Percentiles rank a stretch among this genome's conserved stretches.
These are phyloP conservation scores for Lagocephalus sceleratus DNA, from an alignment of 2,797 vertebrate species.

Conservation along the genomic window DNA sequence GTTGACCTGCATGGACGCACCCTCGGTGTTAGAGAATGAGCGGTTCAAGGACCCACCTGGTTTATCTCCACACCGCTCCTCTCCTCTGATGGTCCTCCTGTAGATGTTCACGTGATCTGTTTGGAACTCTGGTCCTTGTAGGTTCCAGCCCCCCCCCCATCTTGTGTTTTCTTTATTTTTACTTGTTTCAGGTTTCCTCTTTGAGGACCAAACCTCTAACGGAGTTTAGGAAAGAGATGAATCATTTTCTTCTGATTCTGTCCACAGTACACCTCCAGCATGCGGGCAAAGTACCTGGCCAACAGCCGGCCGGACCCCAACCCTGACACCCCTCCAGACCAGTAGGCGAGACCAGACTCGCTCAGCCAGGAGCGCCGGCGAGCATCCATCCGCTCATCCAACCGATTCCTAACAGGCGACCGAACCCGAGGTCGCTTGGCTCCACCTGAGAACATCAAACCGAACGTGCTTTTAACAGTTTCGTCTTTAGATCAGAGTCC, in stretches of 20 bases:
- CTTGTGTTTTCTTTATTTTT: no score
- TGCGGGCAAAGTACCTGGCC: slow-evolving; percentile 99
- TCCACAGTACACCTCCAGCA: slow-evolving; percentile 97
- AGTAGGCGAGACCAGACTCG: slow-evolving; percentile 64
- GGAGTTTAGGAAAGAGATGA: no score
- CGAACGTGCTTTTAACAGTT: slow-evolving; percentile 30
- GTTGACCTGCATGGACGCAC: slow-evolving; percentile 50
- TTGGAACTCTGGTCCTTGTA: slow-evolving; percentile 27
- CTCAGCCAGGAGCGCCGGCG: slow-evolving; percentile 26
- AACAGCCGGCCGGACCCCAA: slow-evolving; percentile 85
- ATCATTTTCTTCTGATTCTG: slow-evolving; percentile 29
- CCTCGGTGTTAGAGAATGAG: slow-evolving; percentile 38
- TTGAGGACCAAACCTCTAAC: no score
- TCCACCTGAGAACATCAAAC: slow-evolving; percentile 29
- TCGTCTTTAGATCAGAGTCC: background rate
- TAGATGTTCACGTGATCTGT: slow-evolving; percentile 19
- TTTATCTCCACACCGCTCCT: background rate
- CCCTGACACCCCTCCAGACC: slow-evolving; percentile 76
- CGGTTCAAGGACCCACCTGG: background rate
- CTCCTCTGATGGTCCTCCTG: slow-evolving; percentile 22
- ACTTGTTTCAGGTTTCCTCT: no score
- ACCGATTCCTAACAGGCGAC: background rate
- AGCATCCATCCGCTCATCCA: slow-evolving; percentile 5
- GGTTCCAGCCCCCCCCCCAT: slow-evolving; percentile 18
- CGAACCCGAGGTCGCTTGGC: slow-evolving; percentile 1